Percentiles rank a stretch among this genome's conserved stretches.
Evolutionary conservation across 2,888 invertebrate species (phyloP).

Genomic region (Epinotia bilunana): DNA sequence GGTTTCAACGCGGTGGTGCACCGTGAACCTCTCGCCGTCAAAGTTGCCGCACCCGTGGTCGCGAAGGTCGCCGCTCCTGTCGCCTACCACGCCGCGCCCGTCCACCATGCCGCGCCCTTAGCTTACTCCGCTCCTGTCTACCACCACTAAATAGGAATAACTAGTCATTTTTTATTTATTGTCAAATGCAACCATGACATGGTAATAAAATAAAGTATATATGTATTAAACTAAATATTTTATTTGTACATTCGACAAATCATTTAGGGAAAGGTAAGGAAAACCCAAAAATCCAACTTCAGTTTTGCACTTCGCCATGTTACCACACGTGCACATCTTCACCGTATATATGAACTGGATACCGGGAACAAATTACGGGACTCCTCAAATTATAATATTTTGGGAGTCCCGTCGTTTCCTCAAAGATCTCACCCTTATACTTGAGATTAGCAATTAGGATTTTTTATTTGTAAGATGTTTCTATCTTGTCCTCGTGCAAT

Average conservation of each 20-base stretch:
- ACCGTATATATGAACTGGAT: too few relatives aligned
- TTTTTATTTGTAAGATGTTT: too few relatives aligned
- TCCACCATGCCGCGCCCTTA: constrained; percentile 52
- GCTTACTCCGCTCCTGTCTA: constrained; percentile 50
- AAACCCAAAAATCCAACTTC: too few relatives aligned
- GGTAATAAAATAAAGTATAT: constrained; percentile 17
- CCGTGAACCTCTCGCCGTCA: constrained; percentile 69
- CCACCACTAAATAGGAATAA: constrained; percentile 52
- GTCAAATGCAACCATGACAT: constrained; percentile 26
- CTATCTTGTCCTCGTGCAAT: too few relatives aligned
- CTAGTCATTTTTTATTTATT: constrained; percentile 44
- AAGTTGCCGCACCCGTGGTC: constrained; percentile 55
- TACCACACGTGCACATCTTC: too few relatives aligned
- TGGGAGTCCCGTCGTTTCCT: too few relatives aligned
- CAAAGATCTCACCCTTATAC: too few relatives aligned
- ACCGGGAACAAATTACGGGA: too few relatives aligned
- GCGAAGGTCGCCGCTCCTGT: constrained; percentile 56
- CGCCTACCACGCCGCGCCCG: constrained; percentile 51
- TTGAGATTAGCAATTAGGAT: too few relatives aligned
- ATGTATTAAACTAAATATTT: not conserved
- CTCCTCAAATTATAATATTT: too few relatives aligned
- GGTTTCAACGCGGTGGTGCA: constrained; percentile 81
- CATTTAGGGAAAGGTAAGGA: too few relatives aligned
- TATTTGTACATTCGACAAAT: not conserved
- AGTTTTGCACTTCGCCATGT: too few relatives aligned